These are phyloP conservation scores for Calyptommatus sinebrachiatus DNA, from an alignment of 2,113 vertebrate genomes.

Conservation along the genomic window DNA sequence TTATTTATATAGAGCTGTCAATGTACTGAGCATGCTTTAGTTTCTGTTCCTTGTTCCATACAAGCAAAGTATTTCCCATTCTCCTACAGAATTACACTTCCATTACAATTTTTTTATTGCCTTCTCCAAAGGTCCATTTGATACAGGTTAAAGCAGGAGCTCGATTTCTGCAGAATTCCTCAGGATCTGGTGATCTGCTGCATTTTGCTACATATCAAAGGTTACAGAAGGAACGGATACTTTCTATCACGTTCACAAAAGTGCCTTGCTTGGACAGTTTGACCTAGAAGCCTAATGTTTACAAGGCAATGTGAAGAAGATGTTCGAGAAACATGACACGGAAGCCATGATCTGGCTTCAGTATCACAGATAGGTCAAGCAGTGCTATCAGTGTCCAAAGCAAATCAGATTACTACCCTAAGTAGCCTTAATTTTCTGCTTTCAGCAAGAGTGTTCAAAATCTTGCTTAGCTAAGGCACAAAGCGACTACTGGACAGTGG, in stretches of 20 bases:
- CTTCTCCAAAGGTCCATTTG: no score
- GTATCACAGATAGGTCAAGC: background rate
- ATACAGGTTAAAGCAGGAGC: background rate
- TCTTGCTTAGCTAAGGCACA: background rate
- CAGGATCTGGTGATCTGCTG: background rate
- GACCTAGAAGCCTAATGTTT: background rate
- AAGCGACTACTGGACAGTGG: background rate
- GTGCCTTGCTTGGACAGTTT: no score
- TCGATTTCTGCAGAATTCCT: background rate
- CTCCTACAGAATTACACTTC: background rate
- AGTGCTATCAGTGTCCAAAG: background rate
- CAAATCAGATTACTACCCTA: no score
- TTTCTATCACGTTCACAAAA: background rate
- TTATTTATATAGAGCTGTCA: no score
- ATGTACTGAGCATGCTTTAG: background rate
- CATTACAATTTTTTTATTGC: no score
- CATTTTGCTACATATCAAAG: background rate
- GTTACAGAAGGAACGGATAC: no score
- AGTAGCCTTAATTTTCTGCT: background rate
- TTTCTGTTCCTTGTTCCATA: background rate
- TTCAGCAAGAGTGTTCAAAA: background rate
- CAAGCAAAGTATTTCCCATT: no score
- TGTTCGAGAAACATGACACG: background rate
- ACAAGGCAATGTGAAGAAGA: background rate
- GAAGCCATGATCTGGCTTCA: background rate